Conservation (phyloP, 1,140 invertebrate species). For the Forficula auricularia region DNA sequence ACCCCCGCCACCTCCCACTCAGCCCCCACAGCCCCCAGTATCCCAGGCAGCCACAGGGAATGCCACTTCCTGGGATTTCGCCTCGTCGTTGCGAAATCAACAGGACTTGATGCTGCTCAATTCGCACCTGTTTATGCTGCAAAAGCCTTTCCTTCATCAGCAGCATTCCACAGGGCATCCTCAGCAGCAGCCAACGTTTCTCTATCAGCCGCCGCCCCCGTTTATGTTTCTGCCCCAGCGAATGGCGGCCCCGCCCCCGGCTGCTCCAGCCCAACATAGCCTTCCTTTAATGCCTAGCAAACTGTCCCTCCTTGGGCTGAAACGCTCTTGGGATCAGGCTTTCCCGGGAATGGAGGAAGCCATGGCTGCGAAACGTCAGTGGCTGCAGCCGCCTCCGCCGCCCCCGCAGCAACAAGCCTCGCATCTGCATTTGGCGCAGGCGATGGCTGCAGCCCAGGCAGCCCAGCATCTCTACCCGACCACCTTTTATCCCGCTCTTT, state of each 20-base stretch:
- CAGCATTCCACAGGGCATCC: slow-evolving; percentile 20
- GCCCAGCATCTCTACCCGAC: too few relatives aligned
- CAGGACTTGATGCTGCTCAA: slow-evolving; percentile 23
- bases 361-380: slow-evolving; percentile 18
- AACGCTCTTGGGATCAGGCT: slow-evolving; percentile 27
- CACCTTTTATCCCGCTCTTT: too few relatives aligned
- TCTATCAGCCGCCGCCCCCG: slow-evolving; percentile 22
- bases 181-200: slow-evolving; percentile 27
- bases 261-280: slow-evolving; percentile 20
- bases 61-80: slow-evolving; percentile 11
- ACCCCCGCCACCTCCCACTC: too few relatives aligned
- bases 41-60: slow-evolving; percentile 22
- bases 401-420: slow-evolving; percentile 2
- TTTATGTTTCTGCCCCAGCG: slow-evolving; percentile 17
- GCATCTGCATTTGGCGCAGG: not conserved
- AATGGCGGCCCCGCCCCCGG: slow-evolving; percentile 22
- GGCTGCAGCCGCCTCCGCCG: slow-evolving; percentile 14
- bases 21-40: slow-evolving; percentile 19
- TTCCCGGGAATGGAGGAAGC: slow-evolving; percentile 21
- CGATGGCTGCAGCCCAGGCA: not conserved
- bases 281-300: slow-evolving; percentile 16
- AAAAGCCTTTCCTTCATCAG: too few relatives aligned
- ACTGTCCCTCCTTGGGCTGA: slow-evolving; percentile 22
- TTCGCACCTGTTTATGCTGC: slow-evolving; percentile 13
- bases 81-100: slow-evolving; percentile 16